Base-by-base conservation (phyloP, 2,888 invertebrate species). In the Caenorhabditis uteleia region DNA sequence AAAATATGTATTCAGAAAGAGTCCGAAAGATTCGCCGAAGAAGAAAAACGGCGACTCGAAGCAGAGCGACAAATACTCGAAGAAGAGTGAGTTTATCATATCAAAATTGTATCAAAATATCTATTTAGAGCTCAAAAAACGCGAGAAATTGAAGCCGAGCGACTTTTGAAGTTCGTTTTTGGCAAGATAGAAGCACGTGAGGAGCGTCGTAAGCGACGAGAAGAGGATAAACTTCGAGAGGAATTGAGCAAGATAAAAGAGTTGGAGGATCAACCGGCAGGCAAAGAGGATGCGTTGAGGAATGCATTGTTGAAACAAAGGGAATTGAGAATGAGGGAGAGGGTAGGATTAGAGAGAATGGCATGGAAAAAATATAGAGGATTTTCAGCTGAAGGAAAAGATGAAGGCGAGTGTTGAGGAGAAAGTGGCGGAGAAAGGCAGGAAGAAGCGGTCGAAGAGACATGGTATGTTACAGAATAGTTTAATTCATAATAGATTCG, bases 91-190 rank as follows among this genome's bases (percentile, higher is more conserved):
- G n/a, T n/a, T n/a, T n/a, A n/a, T n/a, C n/a, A n/a, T n/a, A n/a
- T n/a, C n/a, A n/a, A n/a, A n/a, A n/a, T n/a, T n/a, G n/a, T n/a
- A n/a, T n/a, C n/a, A n/a, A n/a, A n/a, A n/a, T n/a, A n/a, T n/a
- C n/a, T n/a, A n/a, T n/a, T n/a, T n/a, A n/a, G n/a, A 3, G 53
- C 56, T 1, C 26, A 27, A 42, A 40, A 49, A 18, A 12, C 4
- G n/a, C 49, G 62, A 21, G 44, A 53, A 8, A 31, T 67, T 7
- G 70, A 74, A 49, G 65, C 71, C 8, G 51, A 62, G 34, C 43
- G 70, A n/a, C 61, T 74, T 45, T 57, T 74, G 51, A 61, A 53
- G n/a, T 68, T 64, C 39, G 56, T 74, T 3, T 72, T 74, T 51
- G 48, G 56, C 7, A 59, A 70, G 21, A 70, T 74, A 53, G 60